Conservation (phyloP, 2,888 invertebrate species). For the Nomada ferruginata region DNA sequence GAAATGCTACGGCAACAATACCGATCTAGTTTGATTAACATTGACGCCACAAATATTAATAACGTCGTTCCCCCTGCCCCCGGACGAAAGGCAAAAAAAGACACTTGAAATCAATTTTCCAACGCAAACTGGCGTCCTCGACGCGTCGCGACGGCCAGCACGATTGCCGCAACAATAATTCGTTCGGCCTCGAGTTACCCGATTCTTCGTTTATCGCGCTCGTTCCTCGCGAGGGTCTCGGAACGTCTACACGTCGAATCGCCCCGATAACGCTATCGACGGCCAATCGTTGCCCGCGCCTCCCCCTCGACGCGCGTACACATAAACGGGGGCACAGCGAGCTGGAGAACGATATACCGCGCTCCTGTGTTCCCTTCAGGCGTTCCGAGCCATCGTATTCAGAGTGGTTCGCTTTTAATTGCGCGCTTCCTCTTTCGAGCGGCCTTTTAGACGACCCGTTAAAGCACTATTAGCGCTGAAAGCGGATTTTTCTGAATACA, state of each 20-base stretch:
- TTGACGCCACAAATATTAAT: too few relatives aligned
- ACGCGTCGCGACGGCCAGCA: too few relatives aligned
- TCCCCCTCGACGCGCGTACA: constrained; percentile 4
- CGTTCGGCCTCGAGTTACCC: not conserved
- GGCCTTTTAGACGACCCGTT: constrained; percentile 63
- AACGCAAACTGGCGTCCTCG: not conserved
- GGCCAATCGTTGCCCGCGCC: constrained; percentile 40
- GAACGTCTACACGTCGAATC: constrained; percentile 16
- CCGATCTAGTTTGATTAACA: too few relatives aligned
- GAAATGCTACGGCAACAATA: too few relatives aligned
- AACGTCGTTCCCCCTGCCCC: too few relatives aligned
- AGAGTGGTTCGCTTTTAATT: constrained; percentile 65
- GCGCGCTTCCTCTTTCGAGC: constrained; percentile 59
- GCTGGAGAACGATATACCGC: constrained; percentile 21
- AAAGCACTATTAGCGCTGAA: constrained; percentile 67
- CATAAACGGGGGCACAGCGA: constrained; percentile 14
- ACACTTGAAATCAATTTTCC: not conserved
- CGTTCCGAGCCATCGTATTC: constrained; percentile 48
- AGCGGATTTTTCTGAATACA: constrained; percentile 66
- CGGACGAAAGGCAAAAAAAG: too few relatives aligned
- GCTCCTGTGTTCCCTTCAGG: constrained; percentile 10
- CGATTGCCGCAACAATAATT: not conserved
- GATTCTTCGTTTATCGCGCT: constrained; percentile 9
- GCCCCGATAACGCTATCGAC: constrained; percentile 60
- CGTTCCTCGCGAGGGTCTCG: constrained; percentile 5